These are phyloP conservation scores for Drosophila obscura DNA, from an alignment of 1,140 invertebrate species.

Conservation along the genomic window DNA sequence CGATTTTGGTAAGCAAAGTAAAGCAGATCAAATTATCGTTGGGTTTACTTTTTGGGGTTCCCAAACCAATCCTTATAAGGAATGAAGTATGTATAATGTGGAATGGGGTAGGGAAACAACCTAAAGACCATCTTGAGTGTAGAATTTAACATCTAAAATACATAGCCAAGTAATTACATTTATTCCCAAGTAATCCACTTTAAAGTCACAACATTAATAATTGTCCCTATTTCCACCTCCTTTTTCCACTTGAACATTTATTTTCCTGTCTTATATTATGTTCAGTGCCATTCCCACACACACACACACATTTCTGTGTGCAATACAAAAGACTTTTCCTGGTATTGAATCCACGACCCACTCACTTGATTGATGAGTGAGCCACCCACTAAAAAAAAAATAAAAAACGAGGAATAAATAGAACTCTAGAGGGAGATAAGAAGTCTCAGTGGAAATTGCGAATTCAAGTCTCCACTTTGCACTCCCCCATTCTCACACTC, in stretches of 20 bases:
- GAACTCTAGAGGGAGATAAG: constrained; percentile 38
- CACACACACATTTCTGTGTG: too few species aligned
- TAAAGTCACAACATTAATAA: too few species aligned
- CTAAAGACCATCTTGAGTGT: too few species aligned
- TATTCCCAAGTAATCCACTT: too few species aligned
- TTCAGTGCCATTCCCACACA: too few species aligned
- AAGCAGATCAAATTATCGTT: constrained; percentile 51
- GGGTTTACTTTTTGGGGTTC: background rate
- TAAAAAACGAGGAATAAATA: constrained; percentile 32
- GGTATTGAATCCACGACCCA: constrained; percentile 5
- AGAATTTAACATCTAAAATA: too few species aligned
- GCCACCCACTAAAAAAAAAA: constrained; percentile 5
- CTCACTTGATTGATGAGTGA: constrained; percentile 43
- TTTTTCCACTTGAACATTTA: too few species aligned
- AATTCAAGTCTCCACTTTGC: constrained; percentile 17
- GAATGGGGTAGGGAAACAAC: too few species aligned
- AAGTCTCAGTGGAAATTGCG: constrained; percentile 13
- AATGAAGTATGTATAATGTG: background rate
- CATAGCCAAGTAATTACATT: too few species aligned
- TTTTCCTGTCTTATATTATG: too few species aligned
- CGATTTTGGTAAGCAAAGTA: constrained; percentile 26
- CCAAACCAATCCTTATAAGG: constrained; percentile 2
- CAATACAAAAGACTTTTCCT: too few species aligned
- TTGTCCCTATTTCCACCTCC: too few species aligned
- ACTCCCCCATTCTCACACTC: constrained; percentile 11